Base-by-base conservation (phyloP, 2,113 vertebrate genomes). In the Chlamydotis undulata region DNA sequence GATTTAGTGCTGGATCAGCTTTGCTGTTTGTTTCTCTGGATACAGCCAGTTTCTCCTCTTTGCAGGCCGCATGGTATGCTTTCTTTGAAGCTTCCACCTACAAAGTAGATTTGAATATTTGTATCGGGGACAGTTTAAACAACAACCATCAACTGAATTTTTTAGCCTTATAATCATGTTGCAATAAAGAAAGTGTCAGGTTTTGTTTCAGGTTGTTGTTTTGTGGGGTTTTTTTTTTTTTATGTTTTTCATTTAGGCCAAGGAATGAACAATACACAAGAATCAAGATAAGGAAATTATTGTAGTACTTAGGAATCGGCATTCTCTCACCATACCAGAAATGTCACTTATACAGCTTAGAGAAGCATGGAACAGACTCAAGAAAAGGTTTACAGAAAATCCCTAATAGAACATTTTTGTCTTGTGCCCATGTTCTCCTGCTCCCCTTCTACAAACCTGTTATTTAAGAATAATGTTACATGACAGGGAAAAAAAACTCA, bases 81-180 rank as follows among this genome's bases (percentile, higher is more conserved):
- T 99, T 99, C 97, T 99, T 99, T 83, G 98, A 97, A 18, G 97
- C 98, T 85, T 99, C 99, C 85, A 99, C 98, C 99, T 99, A 52
- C 69, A 94, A 87, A 75, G 63, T 13, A 71, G 26, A 70, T 63
- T 70, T 69, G 50, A 86, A 57, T 37, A 11, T 75, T 17, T 60
- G 56, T 14, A 31, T 29, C 28, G 74, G n/a, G 31, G 29, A 90
- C 50, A 74, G 23, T 63, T 78, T 37, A 25, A 37, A 52, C 12
- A 90, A 80, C 61, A 21, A 57, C 4, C 39, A 79, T 4, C 19
- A 73, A 37, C 28, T 50, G 41, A 39, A 29, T 12, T 35, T 35
- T 45, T 85, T 43, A 65, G 37, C 56, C 50, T 76, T 41, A 77
- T 59, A 35, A 63, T 70, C 37, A 69, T 4, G 16, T 57, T 53